phyloP scores from a whole-genome alignment of 92 coral and sea anemone genomes.

The Paramuricea clavata region DNA sequence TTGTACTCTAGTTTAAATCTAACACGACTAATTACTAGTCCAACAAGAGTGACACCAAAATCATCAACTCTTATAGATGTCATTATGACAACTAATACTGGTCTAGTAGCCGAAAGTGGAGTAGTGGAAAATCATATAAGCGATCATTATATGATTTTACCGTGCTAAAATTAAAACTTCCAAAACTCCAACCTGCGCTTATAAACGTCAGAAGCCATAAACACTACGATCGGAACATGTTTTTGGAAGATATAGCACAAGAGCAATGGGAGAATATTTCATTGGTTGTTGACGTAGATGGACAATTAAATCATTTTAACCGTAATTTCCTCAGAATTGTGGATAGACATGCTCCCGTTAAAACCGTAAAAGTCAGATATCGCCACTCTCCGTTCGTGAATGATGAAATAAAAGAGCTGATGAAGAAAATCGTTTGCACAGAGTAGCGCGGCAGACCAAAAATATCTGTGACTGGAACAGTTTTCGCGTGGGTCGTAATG shows the following conservation, averaged over 20 bases:
- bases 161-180: constrained; percentile 9
- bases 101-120: constrained; percentile 6
- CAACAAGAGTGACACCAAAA: background rate
- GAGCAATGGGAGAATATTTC: constrained; percentile 39
- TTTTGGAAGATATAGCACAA: constrained; percentile 48
- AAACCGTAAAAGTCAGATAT: constrained; percentile 35
- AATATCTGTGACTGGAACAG: background rate
- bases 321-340: constrained; percentile 32
- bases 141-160: background rate
- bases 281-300: constrained; percentile 48
- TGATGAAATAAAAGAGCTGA: constrained; percentile 33
- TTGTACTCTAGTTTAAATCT: background rate
- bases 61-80: background rate
- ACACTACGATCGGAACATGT: constrained; percentile 39
- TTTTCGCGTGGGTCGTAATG: background rate
- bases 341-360: constrained; percentile 52
- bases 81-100: background rate
- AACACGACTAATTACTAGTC: background rate
- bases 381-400: constrained; percentile 65
- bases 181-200: constrained; percentile 4
- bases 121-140: constrained; percentile 18
- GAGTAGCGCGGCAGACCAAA: constrained; percentile 23
- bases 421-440: constrained; percentile 29
- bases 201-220: constrained; percentile 40
- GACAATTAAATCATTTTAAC: constrained; percentile 49